These are phyloP conservation scores for Dinothrombium tinctorium DNA, from an alignment of 1,140 invertebrate genomes.

Conservation along the genomic window DNA sequence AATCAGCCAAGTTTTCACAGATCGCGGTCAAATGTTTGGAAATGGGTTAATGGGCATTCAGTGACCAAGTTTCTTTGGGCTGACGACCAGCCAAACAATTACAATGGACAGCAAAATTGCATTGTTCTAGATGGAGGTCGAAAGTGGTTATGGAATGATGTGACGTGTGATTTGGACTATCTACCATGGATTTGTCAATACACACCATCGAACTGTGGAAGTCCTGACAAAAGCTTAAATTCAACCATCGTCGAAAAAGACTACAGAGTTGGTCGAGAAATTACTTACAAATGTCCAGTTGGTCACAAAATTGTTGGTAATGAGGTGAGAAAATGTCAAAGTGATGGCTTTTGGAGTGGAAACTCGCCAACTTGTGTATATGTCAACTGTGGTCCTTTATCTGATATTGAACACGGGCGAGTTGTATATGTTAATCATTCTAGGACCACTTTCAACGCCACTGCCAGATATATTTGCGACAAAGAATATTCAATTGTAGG, in stretches of 20 bases:
- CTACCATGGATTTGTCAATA: slow-evolving; percentile 74
- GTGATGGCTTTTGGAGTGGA: slow-evolving; percentile 24
- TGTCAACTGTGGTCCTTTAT: slow-evolving; percentile 50
- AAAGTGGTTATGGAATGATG: slow-evolving; percentile 79
- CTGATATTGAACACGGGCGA: slow-evolving; percentile 42
- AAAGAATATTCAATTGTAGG: slow-evolving; percentile 57
- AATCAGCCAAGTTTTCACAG: slow-evolving; percentile 7
- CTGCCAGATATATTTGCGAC: slow-evolving; percentile 48
- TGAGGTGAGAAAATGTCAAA: slow-evolving; percentile 21
- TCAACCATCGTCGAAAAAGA: slow-evolving; percentile 49
- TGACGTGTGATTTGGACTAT: slow-evolving; percentile 57
- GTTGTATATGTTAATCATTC: slow-evolving; percentile 37
- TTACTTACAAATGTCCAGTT: slow-evolving; percentile 52
- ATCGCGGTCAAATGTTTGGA: slow-evolving; percentile 5
- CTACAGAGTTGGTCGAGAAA: slow-evolving; percentile 37
- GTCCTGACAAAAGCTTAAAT: slow-evolving; percentile 55
- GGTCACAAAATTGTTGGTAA: slow-evolving; percentile 57
- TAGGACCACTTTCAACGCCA: slow-evolving; percentile 46
- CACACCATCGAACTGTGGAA: slow-evolving; percentile 49
- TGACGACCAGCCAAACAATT: slow-evolving; percentile 79
- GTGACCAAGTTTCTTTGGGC: slow-evolving; percentile 38
- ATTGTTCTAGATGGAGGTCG: slow-evolving; percentile 66
- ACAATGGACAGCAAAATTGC: slow-evolving; percentile 82
- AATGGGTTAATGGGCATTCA: slow-evolving; percentile 10
- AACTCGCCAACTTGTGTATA: slow-evolving; percentile 38